Conservation (phyloP, 2,797 vertebrate genomes). For the Pristis pectinata region DNA sequence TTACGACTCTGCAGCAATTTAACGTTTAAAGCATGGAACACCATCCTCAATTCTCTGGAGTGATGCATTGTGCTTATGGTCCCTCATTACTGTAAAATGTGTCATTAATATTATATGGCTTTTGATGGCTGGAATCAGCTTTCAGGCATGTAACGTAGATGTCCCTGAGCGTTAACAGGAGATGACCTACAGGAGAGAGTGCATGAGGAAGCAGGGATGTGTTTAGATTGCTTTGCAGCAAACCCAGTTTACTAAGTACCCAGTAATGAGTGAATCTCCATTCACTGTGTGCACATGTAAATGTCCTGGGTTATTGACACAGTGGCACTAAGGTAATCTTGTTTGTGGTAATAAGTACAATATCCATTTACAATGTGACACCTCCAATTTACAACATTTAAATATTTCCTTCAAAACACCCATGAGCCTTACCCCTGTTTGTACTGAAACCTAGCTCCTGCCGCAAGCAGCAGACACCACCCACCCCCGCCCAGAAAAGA, state of each 20-base stretch:
- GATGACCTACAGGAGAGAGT: background rate
- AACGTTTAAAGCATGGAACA: background rate
- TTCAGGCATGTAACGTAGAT: background rate
- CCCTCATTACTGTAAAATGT: slow-evolving; percentile 10
- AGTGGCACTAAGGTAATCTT: background rate
- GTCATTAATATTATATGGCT: background rate
- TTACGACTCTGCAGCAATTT: background rate
- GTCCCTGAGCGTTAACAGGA: background rate
- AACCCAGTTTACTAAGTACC: background rate
- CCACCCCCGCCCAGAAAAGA: background rate
- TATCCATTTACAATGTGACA: background rate
- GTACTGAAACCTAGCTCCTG: background rate
- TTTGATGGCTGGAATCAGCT: slow-evolving; percentile 14
- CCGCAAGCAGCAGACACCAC: background rate
- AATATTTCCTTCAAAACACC: background rate
- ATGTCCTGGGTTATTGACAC: background rate
- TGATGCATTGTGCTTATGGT: slow-evolving; percentile 5
- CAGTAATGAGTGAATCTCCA: background rate
- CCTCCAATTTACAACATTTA: background rate
- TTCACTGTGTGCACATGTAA: background rate
- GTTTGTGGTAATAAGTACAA: background rate
- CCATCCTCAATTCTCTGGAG: background rate
- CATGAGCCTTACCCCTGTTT: background rate
- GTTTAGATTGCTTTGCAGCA: too few species aligned
- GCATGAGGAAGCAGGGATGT: background rate